These are phyloP conservation scores for Pygoscelis antarcticus DNA, from an alignment of 2,113 vertebrate genomes.

Conservation along the genomic window DNA sequence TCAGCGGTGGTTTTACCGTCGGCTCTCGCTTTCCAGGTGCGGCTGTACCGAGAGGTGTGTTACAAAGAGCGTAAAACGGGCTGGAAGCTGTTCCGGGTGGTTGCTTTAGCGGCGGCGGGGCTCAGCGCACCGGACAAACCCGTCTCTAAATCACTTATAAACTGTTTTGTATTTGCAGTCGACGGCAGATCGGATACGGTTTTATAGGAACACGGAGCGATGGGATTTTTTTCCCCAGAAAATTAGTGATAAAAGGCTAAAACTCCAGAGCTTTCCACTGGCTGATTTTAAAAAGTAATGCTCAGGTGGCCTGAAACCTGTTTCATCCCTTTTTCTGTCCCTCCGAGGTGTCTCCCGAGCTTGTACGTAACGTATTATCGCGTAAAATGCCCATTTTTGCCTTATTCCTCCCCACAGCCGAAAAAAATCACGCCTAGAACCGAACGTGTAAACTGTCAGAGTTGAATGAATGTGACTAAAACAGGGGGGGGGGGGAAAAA, in stretches of 20 bases:
- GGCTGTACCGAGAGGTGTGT: neutral
- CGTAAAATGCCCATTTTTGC: neutral
- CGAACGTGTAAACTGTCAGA: accelerated
- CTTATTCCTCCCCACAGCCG: neutral
- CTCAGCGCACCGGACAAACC: neutral
- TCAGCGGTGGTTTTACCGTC: neutral
- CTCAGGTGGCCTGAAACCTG: too few relatives aligned
- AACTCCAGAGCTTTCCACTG: neutral
- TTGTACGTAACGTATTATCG: accelerated
- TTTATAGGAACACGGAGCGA: neutral
- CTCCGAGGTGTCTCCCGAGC: accelerated
- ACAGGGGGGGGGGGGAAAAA: too few relatives aligned
- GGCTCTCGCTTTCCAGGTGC: neutral
- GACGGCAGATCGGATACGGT: accelerated
- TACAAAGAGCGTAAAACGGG: neutral
- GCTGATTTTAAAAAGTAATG: neutral
- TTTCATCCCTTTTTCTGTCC: neutral
- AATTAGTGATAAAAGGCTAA: neutral
- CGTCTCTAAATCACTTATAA: neutral
- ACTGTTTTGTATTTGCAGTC: neutral
- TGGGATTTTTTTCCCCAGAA: neutral
- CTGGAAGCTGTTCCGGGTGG: neutral
- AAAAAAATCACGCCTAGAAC: neutral
- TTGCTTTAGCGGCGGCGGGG: neutral
- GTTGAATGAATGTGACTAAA: neutral